A percentile compares a stretch with the other conserved stretches of the same genome.
Evolutionary conservation across 2,888 invertebrate species (phyloP).

Genomic region (Sinhomidia bicolor): DNA sequence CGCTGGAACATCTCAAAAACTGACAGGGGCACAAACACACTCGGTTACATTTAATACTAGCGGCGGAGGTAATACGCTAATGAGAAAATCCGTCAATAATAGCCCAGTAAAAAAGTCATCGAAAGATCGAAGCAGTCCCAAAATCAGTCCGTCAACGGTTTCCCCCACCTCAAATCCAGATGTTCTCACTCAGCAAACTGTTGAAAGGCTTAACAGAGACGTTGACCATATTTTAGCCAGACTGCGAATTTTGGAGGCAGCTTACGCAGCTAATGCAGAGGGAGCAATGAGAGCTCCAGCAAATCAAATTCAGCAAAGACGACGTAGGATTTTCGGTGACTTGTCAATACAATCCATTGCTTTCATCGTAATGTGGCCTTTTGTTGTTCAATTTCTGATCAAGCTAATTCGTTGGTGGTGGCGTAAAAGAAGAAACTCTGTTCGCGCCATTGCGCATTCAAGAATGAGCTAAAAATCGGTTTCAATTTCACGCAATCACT

Average conservation of each 20-base stretch:
- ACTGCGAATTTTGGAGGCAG: slow-evolving; percentile 77
- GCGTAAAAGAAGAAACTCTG: slow-evolving; percentile 66
- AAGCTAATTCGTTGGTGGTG: slow-evolving; percentile 77
- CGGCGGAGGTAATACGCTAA: not conserved
- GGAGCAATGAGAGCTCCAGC: slow-evolving; percentile 80
- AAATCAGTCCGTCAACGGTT: not conserved
- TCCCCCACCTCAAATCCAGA: slow-evolving; percentile 21
- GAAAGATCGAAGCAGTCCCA: slow-evolving; percentile 38
- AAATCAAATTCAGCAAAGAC: slow-evolving; percentile 81
- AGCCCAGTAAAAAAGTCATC: slow-evolving; percentile 30
- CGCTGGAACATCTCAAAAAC: not conserved
- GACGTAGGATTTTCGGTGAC: slow-evolving; percentile 86
- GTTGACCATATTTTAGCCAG: slow-evolving; percentile 78
- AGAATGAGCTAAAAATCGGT: slow-evolving; percentile 13
- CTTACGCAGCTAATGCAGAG: slow-evolving; percentile 75
- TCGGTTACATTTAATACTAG: not conserved
- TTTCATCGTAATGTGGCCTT: slow-evolving; percentile 87
- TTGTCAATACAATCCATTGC: slow-evolving; percentile 84
- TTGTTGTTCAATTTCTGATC: slow-evolving; percentile 82
- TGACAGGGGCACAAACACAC: not conserved
- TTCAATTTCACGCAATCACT: not conserved
- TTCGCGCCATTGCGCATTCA: slow-evolving; percentile 4
- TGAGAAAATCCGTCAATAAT: slow-evolving; percentile 14
- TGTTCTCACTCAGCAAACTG: slow-evolving; percentile 73
- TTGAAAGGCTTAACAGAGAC: slow-evolving; percentile 78